Evolutionary conservation across 37 sponge, comb jelly and placozoan species (phyloP), one percentile per base, ranked within the genome.

Genomic region (Trichoplax adhaerens): DNA sequence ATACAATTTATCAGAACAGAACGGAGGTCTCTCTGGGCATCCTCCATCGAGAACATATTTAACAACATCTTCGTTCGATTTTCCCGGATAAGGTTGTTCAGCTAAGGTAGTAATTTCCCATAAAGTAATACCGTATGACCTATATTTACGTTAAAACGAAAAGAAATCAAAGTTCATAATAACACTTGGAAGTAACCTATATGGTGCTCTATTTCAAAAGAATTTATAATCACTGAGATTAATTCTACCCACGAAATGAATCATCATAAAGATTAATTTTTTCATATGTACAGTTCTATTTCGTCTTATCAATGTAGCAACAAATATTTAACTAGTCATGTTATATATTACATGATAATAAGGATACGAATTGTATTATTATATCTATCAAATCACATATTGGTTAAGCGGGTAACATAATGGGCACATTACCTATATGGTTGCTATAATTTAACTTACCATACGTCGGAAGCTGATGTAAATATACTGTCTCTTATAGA

Each of bases 21-120:
- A 77, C 12, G 82, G 86, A 12, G 83, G 87, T 77, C 66, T 76
- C 7, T 85, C 86, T 52, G 78, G 77, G 52, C 87, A 53, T 46
- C 90, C 90, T n/a, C 83, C 90, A 53, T 80, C 83, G 59, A 86
- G 85, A 4, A 89, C 83, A 72, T 75, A 86, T 78, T 89, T 81
- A 48, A 89, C 65, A 51, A 88, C 89, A 49, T 88, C 89, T 56
- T 88, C 86, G 58, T 88, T 88, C 55, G 73, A 82, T n/a, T 65
- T 76, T 1, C 80, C 90, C 50, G 90, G 90, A 58, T 89, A 89
- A 7, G 90, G 90, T 77, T 87, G 63, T 55, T 63, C 54, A 10
- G 86, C 90, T 5, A 89, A 62, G 0, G 83, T 86, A 76, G 76
- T 82, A 55, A 89, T 76, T 67, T 89, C 90, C 83, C 83, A 86